Base-by-base conservation (phyloP, 2,797 vertebrate genomes). In the Schizothorax lantsangensis region DNA sequence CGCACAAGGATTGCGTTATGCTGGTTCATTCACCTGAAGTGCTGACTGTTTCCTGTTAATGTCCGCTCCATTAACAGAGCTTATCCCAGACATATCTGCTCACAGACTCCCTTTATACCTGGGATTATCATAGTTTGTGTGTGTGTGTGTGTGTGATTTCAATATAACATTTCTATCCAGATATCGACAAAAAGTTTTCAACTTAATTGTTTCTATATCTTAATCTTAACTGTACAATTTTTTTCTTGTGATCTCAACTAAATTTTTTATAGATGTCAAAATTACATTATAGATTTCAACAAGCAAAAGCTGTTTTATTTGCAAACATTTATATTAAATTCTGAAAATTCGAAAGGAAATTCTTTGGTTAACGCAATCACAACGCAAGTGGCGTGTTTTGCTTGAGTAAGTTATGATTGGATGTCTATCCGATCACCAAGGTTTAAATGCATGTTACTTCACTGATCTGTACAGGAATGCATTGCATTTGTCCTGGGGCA, bases 1-100 rank as follows among this genome's bases (percentile, higher is more conserved):
- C 43, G 30, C 72, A 88, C 64, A 84, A 86, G 49, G n/a, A 36
- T 33, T 81, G 10, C 14, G 23, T 79, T 84, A 64, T 95, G 93
- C 89, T 95, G 92, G 69, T 87, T 95, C 59, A 68, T 88, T 95
- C 68, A 92, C 43, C 52, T 81, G 33, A 77, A 49, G 12, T 33
- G 49, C 36, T 54, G n/a, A 77, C 36, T 57, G 38, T 64, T 36
- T 88, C n/a, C 84, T 83, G 71, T 54, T 78, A 23, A 71, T 86
- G n/a, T 72, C 84, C 6, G 33, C 59, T 75, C 43, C 8, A 57
- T 57, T 45, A 62, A 43, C 15, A 79, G 9, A 43, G 74, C 19
- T 74, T 64, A n/a, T 14, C 47, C 17, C 5, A 72, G 49, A 21
- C 6, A 30, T 15, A 57, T 64, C 52, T 59, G 1, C 5, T 12